These are phyloP conservation scores for Lordiphosa stackelbergi DNA, from an alignment of 1,140 invertebrate species.

Conservation along the genomic window DNA sequence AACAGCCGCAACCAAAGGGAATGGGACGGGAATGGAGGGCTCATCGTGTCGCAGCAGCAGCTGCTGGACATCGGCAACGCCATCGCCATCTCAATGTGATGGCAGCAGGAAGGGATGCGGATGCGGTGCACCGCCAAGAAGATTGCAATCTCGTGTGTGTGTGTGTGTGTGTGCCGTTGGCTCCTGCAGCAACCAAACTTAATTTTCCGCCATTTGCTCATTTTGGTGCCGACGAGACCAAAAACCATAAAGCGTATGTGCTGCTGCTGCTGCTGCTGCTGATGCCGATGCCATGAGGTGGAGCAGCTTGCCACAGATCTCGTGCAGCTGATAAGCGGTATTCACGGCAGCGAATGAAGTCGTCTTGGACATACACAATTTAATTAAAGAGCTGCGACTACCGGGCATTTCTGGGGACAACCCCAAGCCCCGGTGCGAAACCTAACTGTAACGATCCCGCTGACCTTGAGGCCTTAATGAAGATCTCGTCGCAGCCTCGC, in stretches of 20 bases:
- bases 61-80: slow-evolving; percentile 39
- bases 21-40: slow-evolving; percentile 2
- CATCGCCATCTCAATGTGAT: slow-evolving; percentile 11
- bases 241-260: slow-evolving; percentile 58
- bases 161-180: slow-evolving; percentile 14
- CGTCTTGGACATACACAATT: slow-evolving; percentile 66
- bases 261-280: slow-evolving; percentile 9
- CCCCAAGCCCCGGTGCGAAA: not conserved
- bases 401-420: slow-evolving; percentile 28
- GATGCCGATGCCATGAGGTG: slow-evolving; percentile 12
- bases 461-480: slow-evolving; percentile 42
- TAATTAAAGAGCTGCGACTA: slow-evolving; percentile 71
- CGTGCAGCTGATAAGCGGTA: slow-evolving; percentile 49
- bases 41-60: slow-evolving; percentile 51
- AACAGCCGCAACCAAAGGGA: slow-evolving; percentile 1
- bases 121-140: not conserved
- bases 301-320: slow-evolving; percentile 35
- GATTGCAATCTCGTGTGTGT: slow-evolving; percentile 66
- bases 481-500: slow-evolving; percentile 29
- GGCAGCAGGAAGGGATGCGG: slow-evolving; percentile 4
- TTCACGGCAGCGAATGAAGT: slow-evolving; percentile 48
- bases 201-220: slow-evolving; percentile 73
- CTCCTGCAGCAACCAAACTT: slow-evolving; percentile 7
- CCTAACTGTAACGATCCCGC: slow-evolving; percentile 6
- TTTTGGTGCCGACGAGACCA: slow-evolving; percentile 25